Percentiles rank a stretch among this genome's conserved stretches.
These are phyloP conservation scores for Bradypus variegatus DNA, from an alignment of 2,797 vertebrate genomes.

Conservation along the genomic window DNA sequence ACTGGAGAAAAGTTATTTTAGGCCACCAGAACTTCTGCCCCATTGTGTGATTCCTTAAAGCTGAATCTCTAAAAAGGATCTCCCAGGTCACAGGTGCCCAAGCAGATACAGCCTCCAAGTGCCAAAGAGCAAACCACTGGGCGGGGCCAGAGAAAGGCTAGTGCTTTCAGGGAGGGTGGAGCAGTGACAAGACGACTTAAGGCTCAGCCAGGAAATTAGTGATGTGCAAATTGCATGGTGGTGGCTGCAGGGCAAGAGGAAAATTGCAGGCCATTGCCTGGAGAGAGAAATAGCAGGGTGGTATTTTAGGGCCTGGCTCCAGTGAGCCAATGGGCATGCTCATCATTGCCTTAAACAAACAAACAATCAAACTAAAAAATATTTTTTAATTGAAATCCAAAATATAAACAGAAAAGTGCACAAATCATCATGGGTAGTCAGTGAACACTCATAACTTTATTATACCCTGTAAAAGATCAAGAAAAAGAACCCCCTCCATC, in stretches of 20 bases:
- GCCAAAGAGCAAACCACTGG: neutral
- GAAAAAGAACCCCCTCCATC: neutral
- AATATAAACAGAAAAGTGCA: neutral
- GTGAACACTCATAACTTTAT: neutral
- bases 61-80: slow-evolving; percentile 17
- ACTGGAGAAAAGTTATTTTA: neutral
- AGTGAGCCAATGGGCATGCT: slow-evolving; percentile 1
- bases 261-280: slow-evolving; percentile 56
- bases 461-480: neutral
- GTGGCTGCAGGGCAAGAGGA: slow-evolving; percentile 57
- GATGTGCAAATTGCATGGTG: slow-evolving; percentile 62
- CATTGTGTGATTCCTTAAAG: neutral
- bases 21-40: neutral
- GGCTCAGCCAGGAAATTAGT: slow-evolving; percentile 54
- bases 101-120: neutral
- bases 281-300: slow-evolving; percentile 52
- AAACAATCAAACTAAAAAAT: neutral
- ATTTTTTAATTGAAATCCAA: neutral
- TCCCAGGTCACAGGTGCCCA: neutral
- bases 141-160: neutral
- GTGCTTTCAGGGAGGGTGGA: slow-evolving; percentile 13
- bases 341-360: neutral
- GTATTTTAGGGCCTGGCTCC: slow-evolving; percentile 52
- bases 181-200: slow-evolving; percentile 22
- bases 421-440: neutral